Conservation (phyloP, 2,888 invertebrate species). For the Parnassius glacialis region DNA sequence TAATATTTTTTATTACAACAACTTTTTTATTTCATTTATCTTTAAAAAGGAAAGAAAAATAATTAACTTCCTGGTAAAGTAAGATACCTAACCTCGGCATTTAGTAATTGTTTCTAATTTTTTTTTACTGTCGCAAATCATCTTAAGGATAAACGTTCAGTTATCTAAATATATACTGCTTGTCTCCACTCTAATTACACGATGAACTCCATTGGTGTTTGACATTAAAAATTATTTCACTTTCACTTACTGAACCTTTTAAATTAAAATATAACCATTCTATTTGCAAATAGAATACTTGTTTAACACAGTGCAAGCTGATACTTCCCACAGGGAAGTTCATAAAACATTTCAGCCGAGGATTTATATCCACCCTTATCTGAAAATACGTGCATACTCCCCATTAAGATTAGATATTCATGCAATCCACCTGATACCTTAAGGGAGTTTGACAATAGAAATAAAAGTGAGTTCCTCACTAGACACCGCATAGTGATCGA, state of each 20-base stretch:
- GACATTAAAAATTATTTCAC: constrained; percentile 33
- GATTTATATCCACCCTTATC: constrained; percentile 73
- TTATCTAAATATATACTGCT: too few species aligned
- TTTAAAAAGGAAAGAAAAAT: background rate
- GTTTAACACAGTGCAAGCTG: constrained; percentile 59
- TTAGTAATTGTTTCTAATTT: too few species aligned
- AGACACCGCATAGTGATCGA: too few species aligned
- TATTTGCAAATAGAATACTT: constrained; percentile 41
- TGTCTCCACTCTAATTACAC: too few species aligned
- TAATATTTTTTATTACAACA: background rate
- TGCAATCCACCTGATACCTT: constrained; percentile 74
- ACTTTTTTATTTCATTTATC: background rate
- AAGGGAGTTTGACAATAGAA: constrained; percentile 52
- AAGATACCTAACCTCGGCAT: too few species aligned
- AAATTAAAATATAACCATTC: constrained; percentile 42
- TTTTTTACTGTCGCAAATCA: too few species aligned
- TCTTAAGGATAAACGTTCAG: too few species aligned
- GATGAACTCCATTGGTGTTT: too few species aligned
- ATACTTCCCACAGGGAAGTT: constrained; percentile 70
- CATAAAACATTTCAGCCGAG: constrained; percentile 61
- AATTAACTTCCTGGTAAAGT: too few species aligned
- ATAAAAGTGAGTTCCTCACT: constrained; percentile 7
- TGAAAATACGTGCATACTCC: constrained; percentile 53
- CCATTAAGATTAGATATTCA: constrained; percentile 79
- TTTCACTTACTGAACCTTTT: constrained; percentile 28